Percentiles rank a stretch among this genome's conserved stretches.
Evolutionary conservation across 2,113 vertebrate species (phyloP).

Genomic region (Strix uralensis): DNA sequence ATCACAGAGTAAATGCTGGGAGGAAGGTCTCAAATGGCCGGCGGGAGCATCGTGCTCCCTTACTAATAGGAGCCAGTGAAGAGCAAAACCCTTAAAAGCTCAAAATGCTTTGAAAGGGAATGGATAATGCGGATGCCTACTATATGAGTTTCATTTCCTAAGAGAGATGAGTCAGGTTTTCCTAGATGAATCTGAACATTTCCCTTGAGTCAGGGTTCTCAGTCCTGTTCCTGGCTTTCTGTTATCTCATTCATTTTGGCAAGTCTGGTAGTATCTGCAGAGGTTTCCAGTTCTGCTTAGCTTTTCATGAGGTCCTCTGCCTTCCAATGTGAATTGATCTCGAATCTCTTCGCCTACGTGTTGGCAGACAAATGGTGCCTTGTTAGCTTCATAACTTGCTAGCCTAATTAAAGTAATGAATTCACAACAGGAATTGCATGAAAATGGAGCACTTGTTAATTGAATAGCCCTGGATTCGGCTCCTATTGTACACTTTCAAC

Average conservation of each 20-base stretch:
- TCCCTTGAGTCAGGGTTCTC: background rate
- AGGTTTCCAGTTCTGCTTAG: background rate
- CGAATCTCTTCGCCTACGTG: background rate
- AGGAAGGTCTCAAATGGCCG: background rate
- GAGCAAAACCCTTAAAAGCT: background rate
- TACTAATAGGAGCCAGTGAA: background rate
- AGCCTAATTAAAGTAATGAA: slow-evolving; percentile 25
- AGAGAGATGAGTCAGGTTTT: background rate
- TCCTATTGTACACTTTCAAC: slow-evolving; percentile 40
- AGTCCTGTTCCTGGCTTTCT: background rate
- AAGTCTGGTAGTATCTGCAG: background rate
- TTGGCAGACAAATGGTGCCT: background rate
- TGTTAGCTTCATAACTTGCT: background rate
- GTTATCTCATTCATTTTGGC: rapidly evolving
- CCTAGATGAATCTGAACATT: background rate
- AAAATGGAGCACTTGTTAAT: slow-evolving; percentile 28
- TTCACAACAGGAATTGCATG: slow-evolving; percentile 38
- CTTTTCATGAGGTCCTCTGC: background rate
- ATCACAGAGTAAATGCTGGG: background rate
- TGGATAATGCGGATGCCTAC: background rate
- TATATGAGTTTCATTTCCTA: background rate
- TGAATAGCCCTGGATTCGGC: slow-evolving; percentile 31
- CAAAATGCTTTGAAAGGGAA: background rate
- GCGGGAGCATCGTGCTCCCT: rapidly evolving
- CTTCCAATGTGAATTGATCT: background rate